These are phyloP conservation scores for Ctenochaetus hawaiiensis DNA, from an alignment of 2,797 vertebrate species.

Conservation along the genomic window DNA sequence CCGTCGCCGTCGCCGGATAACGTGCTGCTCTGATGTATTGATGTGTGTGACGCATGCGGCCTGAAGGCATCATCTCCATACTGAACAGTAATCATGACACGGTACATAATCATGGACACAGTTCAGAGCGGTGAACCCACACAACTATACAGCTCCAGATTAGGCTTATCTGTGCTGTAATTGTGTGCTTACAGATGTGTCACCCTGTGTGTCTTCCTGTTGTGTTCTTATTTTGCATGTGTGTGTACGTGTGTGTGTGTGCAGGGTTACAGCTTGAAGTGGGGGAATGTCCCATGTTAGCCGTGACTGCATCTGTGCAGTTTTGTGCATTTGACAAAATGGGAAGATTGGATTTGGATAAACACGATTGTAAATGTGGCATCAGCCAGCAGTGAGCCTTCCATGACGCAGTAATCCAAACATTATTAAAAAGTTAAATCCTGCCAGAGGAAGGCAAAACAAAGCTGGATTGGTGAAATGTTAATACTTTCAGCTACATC, in stretches of 20 bases:
- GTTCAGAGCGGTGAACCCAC: constrained; percentile 14
- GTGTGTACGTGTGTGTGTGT: constrained; percentile 2
- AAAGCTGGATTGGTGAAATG: constrained; percentile 29
- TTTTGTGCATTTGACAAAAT: constrained; percentile 30
- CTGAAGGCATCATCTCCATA: constrained; percentile 37
- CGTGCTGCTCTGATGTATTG: constrained; percentile 27
- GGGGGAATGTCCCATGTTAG: constrained; percentile 8
- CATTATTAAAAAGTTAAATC: constrained; percentile 64
- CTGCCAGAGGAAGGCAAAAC: constrained; percentile 58
- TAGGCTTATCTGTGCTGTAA: constrained; percentile 21
- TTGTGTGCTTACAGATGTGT: constrained; percentile 39
- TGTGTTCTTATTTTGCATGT: too few relatives aligned
- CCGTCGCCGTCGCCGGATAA: constrained; percentile 13
- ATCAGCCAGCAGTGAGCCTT: constrained; percentile 49
- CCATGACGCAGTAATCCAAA: constrained; percentile 66
- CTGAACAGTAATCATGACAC: constrained; percentile 47
- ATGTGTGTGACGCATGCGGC: constrained; percentile 22
- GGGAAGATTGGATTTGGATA: constrained; percentile 51
- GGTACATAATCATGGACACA: not conserved
- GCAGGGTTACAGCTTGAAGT: not conserved
- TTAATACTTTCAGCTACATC: constrained; percentile 26
- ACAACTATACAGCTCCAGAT: constrained; percentile 13
- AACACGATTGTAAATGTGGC: constrained; percentile 39
- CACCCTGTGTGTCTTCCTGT: not conserved
- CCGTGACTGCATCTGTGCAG: not conserved